Conservation (phyloP, 1,140 invertebrate genomes). For the Colletes gigas region DNA sequence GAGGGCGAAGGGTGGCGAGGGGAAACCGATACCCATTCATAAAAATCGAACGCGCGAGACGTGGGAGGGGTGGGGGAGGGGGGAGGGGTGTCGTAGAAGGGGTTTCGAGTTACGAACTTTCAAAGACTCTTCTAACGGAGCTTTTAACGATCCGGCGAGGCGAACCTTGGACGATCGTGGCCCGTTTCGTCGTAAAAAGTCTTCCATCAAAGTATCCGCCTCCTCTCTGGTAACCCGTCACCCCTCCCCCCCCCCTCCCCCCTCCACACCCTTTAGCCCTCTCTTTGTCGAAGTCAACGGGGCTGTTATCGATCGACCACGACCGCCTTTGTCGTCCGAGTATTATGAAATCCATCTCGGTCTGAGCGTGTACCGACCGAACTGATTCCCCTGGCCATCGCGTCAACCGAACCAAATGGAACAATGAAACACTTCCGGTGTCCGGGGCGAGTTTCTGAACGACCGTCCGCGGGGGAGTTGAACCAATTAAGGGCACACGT, state of each 20-base stretch:
- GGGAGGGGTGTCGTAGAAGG: background rate
- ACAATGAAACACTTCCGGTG: constrained; percentile 13
- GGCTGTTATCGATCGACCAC: constrained; percentile 56
- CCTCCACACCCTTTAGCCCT: background rate
- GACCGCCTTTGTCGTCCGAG: constrained; percentile 49
- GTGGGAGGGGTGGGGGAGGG: too few relatives aligned
- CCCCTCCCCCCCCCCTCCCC: background rate
- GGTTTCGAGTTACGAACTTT: constrained; percentile 9
- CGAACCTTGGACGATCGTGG: constrained; percentile 30
- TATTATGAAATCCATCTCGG: constrained; percentile 46
- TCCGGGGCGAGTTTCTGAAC: background rate
- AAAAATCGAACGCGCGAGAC: background rate
- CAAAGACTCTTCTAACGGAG: constrained; percentile 30
- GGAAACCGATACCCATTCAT: constrained; percentile 33
- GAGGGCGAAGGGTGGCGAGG: background rate
- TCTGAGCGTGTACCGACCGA: constrained; percentile 8
- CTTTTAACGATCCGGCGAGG: constrained; percentile 62
- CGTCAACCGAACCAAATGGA: background rate
- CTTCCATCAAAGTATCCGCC: constrained; percentile 47
- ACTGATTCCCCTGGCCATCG: background rate
- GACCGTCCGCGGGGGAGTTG: background rate
- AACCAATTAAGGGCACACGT: constrained; percentile 13
- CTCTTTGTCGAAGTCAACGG: constrained; percentile 40
- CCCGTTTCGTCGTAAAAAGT: constrained; percentile 47
- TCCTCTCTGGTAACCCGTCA: constrained; percentile 29